A percentile compares a stretch with the other conserved stretches of the same genome.
Conservation (phyloP, 2,113 vertebrate species). For the Prolemur simus region DNA sequence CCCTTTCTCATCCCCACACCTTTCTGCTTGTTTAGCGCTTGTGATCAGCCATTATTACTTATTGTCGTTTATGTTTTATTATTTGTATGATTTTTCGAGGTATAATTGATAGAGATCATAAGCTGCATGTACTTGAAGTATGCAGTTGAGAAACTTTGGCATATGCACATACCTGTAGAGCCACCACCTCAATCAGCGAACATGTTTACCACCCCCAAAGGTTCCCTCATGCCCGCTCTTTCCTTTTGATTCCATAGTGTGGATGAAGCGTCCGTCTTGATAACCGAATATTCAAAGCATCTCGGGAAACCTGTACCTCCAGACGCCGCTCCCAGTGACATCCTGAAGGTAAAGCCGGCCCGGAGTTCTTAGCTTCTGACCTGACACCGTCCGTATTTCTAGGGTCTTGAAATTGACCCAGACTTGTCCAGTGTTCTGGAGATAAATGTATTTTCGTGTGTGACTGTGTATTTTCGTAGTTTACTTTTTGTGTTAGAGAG, state of each 20-base stretch:
- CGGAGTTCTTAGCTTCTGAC: not conserved
- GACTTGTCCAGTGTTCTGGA: not conserved
- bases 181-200: not conserved
- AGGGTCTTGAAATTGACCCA: not conserved
- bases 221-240: not conserved
- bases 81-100: not conserved
- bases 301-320: constrained; percentile 76
- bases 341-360: constrained; percentile 86
- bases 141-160: not conserved
- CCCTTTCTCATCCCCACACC: accelerated
- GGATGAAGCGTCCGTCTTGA: constrained; percentile 87
- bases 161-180: accelerated
- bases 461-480: not conserved
- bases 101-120: not conserved
- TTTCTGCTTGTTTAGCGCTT: not conserved
- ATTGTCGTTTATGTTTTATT: not conserved
- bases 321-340: constrained; percentile 70
- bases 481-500: not conserved
- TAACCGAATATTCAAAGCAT: constrained; percentile 86
- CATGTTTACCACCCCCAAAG: accelerated
- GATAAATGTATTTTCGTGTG: not conserved
- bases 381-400: not conserved
- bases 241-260: constrained; percentile 79
- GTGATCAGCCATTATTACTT: not conserved
- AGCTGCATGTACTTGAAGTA: not conserved